Conservation (phyloP, 2,797 vertebrate genomes). For the Brachymystax lenok region DNA sequence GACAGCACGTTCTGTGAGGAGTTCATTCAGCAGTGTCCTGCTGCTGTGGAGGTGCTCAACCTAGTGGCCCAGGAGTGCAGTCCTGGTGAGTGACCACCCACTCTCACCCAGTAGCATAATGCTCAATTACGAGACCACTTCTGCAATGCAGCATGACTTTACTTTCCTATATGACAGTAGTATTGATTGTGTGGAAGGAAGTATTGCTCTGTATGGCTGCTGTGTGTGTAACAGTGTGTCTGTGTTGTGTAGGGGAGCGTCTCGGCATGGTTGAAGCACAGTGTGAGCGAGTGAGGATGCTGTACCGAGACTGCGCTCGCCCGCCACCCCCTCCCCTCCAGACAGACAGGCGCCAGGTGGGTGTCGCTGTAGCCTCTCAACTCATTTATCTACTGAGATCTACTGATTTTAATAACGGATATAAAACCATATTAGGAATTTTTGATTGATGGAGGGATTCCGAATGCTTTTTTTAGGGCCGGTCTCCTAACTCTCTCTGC, state of each 20-base stretch:
- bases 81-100: constrained; percentile 80
- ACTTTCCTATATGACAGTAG: background rate
- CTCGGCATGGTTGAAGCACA: constrained; percentile 93
- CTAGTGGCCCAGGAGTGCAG: constrained; percentile 97
- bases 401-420: background rate
- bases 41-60: constrained; percentile 96
- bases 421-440: no score
- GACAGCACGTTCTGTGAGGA: constrained; percentile 99
- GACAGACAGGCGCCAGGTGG: constrained; percentile 93
- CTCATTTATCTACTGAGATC: background rate
- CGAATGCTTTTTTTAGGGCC: no score
- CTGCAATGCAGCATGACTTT: background rate
- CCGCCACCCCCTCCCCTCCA: constrained; percentile 95
- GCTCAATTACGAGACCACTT: background rate
- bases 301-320: constrained; percentile 95
- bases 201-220: background rate
- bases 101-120: background rate
- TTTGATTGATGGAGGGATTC: background rate
- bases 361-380: constrained; percentile 6
- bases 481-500: constrained; percentile 11
- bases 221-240: constrained; percentile 9
- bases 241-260: constrained; percentile 83
- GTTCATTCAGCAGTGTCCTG: constrained; percentile 98
- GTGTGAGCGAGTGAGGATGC: constrained; percentile 93
- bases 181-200: background rate